These are phyloP conservation scores for Actinopyga echinites DNA, from an alignment of 53 echinoderm and acorn worm genomes.

Conservation along the genomic window DNA sequence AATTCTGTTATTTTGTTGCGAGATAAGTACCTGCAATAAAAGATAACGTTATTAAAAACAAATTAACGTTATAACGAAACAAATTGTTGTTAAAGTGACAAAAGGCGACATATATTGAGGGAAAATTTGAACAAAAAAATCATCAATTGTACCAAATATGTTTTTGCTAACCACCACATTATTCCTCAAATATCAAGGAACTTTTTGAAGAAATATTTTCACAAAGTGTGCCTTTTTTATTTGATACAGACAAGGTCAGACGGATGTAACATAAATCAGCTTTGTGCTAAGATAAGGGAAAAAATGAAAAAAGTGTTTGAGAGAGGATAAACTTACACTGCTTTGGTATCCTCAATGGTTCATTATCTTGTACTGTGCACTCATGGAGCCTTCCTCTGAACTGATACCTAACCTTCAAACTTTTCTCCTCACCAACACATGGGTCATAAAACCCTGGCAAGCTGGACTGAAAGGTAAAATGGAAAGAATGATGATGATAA, in stretches of 20 bases:
- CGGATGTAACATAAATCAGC: neutral
- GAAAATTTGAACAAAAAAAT: no score
- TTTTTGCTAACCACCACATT: no score
- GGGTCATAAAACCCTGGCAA: slow-evolving; percentile 97
- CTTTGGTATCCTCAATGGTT: slow-evolving; percentile 97
- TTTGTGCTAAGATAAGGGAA: neutral
- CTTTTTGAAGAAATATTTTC: no score
- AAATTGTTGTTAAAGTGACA: no score
- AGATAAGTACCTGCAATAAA: no score
- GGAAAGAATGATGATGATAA: no score
- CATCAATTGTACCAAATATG: no score
- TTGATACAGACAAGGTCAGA: neutral
- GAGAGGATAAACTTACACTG: slow-evolving; percentile 71
- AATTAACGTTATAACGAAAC: no score
- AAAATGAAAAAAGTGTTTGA: neutral
- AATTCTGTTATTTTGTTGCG: no score
- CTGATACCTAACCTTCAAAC: slow-evolving; percentile 71
- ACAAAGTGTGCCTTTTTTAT: neutral
- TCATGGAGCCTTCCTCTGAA: slow-evolving; percentile 75
- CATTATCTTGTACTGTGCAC: slow-evolving; percentile 75
- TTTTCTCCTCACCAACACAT: slow-evolving; percentile 83
- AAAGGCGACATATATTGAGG: no score
- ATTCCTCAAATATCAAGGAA: no score
- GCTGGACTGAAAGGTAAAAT: slow-evolving; percentile 58
- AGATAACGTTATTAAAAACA: no score